phyloP scores from a whole-genome alignment of 2,888 invertebrate genomes.

The Calameuta idolon region DNA sequence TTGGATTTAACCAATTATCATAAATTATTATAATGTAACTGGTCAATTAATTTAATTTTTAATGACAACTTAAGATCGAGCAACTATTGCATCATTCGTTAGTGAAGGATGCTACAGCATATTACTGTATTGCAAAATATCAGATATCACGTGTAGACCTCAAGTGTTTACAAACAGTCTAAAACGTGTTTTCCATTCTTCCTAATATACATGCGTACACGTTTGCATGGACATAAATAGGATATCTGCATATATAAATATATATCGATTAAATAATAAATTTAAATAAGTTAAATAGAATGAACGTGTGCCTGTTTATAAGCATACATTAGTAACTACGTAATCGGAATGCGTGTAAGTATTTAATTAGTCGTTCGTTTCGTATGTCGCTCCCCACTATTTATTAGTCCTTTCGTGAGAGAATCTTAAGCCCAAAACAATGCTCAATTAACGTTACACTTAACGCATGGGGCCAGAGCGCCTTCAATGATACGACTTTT shows the following conservation, averaged over 20 bases:
- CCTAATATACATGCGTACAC: background rate
- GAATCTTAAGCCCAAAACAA: background rate
- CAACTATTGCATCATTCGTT: too few species aligned
- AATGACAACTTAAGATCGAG: too few species aligned
- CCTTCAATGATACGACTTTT: background rate
- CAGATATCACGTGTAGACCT: background rate
- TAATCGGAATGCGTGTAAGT: background rate
- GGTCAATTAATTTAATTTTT: too few species aligned
- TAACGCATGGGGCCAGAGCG: background rate
- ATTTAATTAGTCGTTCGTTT: conserved; percentile 3
- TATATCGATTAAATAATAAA: background rate
- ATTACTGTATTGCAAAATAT: background rate
- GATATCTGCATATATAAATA: background rate
- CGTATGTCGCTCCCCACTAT: background rate
- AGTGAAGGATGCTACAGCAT: background rate
- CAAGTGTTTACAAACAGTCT: background rate
- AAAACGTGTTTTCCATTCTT: background rate
- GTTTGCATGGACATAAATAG: background rate
- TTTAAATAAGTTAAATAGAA: background rate
- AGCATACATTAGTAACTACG: background rate
- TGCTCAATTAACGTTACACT: background rate
- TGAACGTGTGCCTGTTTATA: background rate
- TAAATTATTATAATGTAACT: too few species aligned
- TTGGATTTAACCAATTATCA: too few species aligned
- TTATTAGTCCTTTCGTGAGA: background rate